Percentiles rank a stretch among this genome's conserved stretches.
Conservation (phyloP, 1,140 invertebrate species). For the Lordiphosa collinella region DNA sequence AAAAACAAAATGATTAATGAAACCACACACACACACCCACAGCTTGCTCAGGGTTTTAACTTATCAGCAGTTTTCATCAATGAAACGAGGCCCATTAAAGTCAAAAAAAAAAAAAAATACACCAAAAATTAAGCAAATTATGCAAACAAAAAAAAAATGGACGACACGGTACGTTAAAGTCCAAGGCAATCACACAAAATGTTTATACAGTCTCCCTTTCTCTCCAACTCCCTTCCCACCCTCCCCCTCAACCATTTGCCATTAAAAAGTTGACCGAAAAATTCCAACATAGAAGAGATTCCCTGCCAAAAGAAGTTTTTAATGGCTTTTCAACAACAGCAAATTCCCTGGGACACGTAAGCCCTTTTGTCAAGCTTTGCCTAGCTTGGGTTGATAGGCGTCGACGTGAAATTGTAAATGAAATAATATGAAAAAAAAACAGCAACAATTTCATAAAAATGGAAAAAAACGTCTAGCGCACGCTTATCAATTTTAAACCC, state of each 20-base stretch:
- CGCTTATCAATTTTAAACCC: slow-evolving; percentile 52
- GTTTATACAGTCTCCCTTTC: background rate
- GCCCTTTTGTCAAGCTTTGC: slow-evolving; percentile 20
- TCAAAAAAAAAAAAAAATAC: slow-evolving; percentile 29
- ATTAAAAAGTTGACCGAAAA: slow-evolving; percentile 9
- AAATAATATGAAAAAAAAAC: slow-evolving; percentile 2
- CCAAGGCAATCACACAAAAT: slow-evolving; percentile 3
- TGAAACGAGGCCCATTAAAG: slow-evolving; percentile 32
- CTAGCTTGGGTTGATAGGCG: background rate
- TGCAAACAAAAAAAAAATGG: slow-evolving; percentile 34
- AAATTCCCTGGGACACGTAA: slow-evolving; percentile 32
- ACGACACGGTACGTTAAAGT: slow-evolving; percentile 35
- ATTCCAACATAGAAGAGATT: background rate
- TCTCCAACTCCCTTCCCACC: too few relatives aligned
- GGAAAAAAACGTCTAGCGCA: slow-evolving; percentile 23
- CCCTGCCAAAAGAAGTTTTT: slow-evolving; percentile 1
- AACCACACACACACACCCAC: background rate
- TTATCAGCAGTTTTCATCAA: slow-evolving; percentile 39
- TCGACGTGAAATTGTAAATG: background rate
- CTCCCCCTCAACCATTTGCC: background rate
- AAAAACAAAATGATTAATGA: slow-evolving; percentile 20
- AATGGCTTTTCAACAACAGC: slow-evolving; percentile 11
- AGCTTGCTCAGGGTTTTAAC: slow-evolving; percentile 27
- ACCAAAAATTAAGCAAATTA: slow-evolving; percentile 38
- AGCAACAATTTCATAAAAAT: background rate